Percentiles rank a stretch among this genome's conserved stretches.
Conservation (phyloP, 2,113 vertebrate genomes). For the Fregata magnificens region DNA sequence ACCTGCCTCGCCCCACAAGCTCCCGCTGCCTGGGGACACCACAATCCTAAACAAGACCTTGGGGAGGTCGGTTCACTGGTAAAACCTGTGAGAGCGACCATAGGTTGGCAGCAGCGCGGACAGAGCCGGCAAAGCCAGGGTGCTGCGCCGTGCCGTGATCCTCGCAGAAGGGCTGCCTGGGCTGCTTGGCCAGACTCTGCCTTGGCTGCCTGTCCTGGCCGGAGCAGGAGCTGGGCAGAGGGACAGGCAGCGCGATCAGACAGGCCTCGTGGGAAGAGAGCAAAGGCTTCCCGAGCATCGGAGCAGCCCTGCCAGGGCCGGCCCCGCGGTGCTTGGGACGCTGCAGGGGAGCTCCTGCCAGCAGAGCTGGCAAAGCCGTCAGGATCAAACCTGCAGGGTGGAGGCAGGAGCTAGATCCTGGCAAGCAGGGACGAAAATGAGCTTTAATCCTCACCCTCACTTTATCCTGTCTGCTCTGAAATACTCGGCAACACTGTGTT, state of each 20-base stretch:
- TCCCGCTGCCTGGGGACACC: background rate
- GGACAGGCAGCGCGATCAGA: background rate
- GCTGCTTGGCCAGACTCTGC: background rate
- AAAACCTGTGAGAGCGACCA: background rate
- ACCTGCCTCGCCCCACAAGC: background rate
- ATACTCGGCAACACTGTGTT: background rate
- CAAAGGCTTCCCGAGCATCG: background rate
- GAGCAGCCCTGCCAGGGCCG: background rate
- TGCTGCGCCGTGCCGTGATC: fast-evolving
- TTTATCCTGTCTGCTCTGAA: background rate
- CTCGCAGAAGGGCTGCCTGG: background rate
- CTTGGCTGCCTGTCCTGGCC: background rate
- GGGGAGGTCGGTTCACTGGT: background rate
- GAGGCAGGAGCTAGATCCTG: background rate
- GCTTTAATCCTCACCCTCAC: background rate
- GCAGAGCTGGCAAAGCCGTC: background rate
- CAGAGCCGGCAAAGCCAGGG: background rate
- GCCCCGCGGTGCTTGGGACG: fast-evolving
- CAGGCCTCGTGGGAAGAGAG: background rate
- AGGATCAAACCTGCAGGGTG: background rate
- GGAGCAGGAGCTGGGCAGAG: background rate
- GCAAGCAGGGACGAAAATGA: background rate
- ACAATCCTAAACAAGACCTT: background rate
- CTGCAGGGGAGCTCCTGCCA: background rate
- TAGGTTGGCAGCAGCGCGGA: fast-evolving